Evolutionary conservation across 2,888 invertebrate genomes (phyloP).

Genomic region (Amphipoea oculea): DNA sequence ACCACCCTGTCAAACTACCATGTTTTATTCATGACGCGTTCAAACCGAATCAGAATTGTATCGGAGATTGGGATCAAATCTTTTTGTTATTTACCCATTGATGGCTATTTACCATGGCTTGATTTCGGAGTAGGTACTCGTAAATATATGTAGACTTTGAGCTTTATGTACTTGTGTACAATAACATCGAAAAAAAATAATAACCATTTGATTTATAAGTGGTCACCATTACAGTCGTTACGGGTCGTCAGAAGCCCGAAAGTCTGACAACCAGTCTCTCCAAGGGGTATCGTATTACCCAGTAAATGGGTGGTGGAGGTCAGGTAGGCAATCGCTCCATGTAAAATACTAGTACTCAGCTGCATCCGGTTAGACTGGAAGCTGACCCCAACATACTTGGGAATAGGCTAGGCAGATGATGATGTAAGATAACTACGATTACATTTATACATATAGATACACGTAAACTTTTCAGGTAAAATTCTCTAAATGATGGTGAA

Average conservation of each 20-base stretch:
- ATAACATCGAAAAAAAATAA: not conserved
- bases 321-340: not conserved
- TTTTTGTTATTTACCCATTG: slow-evolving; percentile 77
- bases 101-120: slow-evolving; percentile 61
- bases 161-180: not conserved
- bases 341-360: not conserved
- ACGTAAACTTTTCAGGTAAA: no score
- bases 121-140: slow-evolving; percentile 26
- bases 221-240: not conserved
- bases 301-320: not conserved
- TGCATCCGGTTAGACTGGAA: not conserved
- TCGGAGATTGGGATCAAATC: slow-evolving; percentile 81
- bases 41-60: slow-evolving; percentile 79
- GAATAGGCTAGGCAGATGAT: no score
- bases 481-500: no score
- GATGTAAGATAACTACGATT: no score
- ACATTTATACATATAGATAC: no score
- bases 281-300: not conserved
- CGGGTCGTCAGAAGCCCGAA: not conserved
- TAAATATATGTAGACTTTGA: slow-evolving; percentile 1
- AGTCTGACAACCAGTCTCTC: not conserved
- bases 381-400: not conserved
- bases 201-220: not conserved
- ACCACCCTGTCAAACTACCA: slow-evolving; percentile 76
- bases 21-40: slow-evolving; percentile 88